Percentiles rank a stretch among this genome's conserved stretches.
phyloP scores from a whole-genome alignment of 2,113 vertebrate species.

The Lepidothrix coronata region DNA sequence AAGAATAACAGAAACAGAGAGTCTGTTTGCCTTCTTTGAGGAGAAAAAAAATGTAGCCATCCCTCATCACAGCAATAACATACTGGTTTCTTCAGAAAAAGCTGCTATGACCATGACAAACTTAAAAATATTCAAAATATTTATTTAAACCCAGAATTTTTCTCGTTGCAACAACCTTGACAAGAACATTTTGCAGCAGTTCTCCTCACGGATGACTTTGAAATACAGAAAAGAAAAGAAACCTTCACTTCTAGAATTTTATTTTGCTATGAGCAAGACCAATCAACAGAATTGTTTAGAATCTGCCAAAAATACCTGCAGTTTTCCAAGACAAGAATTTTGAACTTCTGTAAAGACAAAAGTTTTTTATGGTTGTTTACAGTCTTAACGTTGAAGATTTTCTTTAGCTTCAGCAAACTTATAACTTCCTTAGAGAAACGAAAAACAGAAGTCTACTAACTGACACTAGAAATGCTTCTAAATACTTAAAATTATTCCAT shows the following conservation, averaged over 20 bases:
- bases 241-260: background rate
- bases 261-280: background rate
- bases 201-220: background rate
- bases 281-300: background rate
- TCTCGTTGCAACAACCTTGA: background rate
- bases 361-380: background rate
- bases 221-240: background rate
- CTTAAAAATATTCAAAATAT: accelerated
- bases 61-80: background rate
- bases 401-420: background rate
- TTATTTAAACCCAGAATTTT: background rate
- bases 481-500: background rate
- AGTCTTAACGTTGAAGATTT: background rate
- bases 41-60: background rate
- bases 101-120: background rate
- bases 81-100: background rate
- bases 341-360: background rate
- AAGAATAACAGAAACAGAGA: background rate
- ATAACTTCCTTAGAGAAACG: background rate
- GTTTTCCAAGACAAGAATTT: background rate
- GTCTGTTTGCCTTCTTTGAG: background rate
- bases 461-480: background rate
- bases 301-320: background rate
- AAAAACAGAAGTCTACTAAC: background rate
- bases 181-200: background rate